Conservation (phyloP, 2,888 invertebrate species). For the Apoderus coryli region DNA sequence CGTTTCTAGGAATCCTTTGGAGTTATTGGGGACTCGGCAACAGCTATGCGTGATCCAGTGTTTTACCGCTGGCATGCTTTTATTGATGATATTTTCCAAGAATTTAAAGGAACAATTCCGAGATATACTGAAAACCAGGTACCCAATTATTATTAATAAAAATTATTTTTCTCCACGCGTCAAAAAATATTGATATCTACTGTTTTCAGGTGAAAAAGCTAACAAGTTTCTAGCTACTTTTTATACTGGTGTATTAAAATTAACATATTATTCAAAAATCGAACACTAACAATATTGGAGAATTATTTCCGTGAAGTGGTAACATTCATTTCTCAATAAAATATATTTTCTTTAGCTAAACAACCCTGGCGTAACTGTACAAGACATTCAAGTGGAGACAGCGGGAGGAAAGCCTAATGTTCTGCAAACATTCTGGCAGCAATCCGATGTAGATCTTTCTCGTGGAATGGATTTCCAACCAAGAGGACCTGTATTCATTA, state of each 20-base stretch:
- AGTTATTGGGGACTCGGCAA: constrained; percentile 71
- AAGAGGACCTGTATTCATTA: constrained; percentile 53
- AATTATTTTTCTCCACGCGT: too few species aligned
- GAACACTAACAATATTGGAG: too few species aligned
- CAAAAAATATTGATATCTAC: constrained; percentile 1
- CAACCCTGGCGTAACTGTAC: constrained; percentile 47
- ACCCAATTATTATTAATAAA: constrained; percentile 12
- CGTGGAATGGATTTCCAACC: constrained; percentile 74
- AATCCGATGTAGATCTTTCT: constrained; percentile 60
- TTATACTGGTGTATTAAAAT: too few species aligned
- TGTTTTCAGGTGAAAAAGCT: neutral
- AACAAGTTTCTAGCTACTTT: too few species aligned
- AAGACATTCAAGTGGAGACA: constrained; percentile 38
- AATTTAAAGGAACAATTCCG: constrained; percentile 53
- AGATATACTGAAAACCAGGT: constrained; percentile 47
- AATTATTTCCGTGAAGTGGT: too few species aligned
- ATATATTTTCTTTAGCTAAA: constrained; percentile 36
- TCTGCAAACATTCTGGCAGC: constrained; percentile 57
- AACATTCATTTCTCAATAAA: too few species aligned
- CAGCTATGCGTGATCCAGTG: constrained; percentile 75
- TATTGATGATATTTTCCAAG: constrained; percentile 62
- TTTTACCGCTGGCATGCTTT: constrained; percentile 79
- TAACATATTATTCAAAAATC: too few species aligned
- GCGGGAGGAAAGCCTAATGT: constrained; percentile 30
- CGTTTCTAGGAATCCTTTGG: constrained; percentile 57